These are phyloP conservation scores for Phaethornis superciliosus DNA, from an alignment of 2,113 vertebrate species.

Conservation along the genomic window DNA sequence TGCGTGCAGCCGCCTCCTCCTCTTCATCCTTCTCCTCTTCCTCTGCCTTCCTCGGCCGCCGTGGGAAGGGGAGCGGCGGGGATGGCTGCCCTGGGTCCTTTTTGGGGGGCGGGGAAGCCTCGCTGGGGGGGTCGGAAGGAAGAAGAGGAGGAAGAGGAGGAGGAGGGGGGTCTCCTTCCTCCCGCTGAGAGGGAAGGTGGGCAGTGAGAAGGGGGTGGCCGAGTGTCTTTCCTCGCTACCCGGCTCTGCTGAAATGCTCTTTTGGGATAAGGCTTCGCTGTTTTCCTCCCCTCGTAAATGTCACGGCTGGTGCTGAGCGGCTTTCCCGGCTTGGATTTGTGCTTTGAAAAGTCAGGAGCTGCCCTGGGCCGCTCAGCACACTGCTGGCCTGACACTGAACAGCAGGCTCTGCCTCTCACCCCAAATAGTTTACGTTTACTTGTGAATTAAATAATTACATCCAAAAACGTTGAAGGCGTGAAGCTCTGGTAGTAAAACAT, in stretches of 20 bases:
- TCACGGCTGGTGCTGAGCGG: accelerated
- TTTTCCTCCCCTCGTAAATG: accelerated
- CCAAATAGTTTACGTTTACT: background rate
- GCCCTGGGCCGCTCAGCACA: accelerated
- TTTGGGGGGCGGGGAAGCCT: background rate
- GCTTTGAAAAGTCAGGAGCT: accelerated
- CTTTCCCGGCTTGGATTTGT: accelerated
- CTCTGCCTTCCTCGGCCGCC: background rate
- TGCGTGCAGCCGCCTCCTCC: conserved; percentile 54
- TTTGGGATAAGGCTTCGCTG: background rate
- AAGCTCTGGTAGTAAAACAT: background rate
- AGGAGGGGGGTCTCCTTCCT: too few species aligned
- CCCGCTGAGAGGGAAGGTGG: background rate
- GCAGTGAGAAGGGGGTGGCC: accelerated
- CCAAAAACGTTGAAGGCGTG: background rate
- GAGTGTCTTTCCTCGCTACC: accelerated
- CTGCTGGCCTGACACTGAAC: accelerated
- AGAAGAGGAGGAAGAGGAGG: too few species aligned
- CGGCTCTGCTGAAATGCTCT: background rate
- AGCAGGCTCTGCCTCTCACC: background rate
- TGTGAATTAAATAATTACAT: background rate
- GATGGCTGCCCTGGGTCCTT: too few species aligned
- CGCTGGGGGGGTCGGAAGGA: background rate
- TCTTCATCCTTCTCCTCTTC: too few species aligned
- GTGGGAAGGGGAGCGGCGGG: background rate